phyloP scores from a whole-genome alignment of 2,113 vertebrate genomes.

The Sprattus sprattus region DNA sequence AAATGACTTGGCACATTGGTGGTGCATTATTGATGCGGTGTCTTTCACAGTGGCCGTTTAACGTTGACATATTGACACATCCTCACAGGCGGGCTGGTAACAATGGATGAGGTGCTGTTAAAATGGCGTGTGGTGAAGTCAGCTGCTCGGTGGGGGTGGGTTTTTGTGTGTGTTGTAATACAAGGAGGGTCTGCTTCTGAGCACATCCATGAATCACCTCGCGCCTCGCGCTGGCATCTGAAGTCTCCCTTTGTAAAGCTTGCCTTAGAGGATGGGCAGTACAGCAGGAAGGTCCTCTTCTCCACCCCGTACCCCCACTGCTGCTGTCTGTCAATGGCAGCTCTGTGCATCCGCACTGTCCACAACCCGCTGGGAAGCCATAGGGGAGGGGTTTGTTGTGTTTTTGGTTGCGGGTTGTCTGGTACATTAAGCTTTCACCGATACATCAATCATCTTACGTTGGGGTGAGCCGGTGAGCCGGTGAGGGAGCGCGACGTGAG shows the following conservation, averaged over 20 bases:
- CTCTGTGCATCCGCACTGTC: neutral
- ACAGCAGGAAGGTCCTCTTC: neutral
- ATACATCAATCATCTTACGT: neutral
- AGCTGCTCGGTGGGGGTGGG: too few species aligned
- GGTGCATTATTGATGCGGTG: conserved; percentile 5
- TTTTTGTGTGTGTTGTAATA: too few species aligned
- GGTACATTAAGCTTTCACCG: neutral
- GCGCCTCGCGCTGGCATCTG: neutral
- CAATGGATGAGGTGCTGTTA: neutral
- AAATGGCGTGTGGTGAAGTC: neutral
- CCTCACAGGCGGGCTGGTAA: neutral
- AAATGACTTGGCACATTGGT: conserved; percentile 17
- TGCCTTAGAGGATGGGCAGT: neutral
- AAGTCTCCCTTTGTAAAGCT: neutral
- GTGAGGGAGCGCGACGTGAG: neutral
- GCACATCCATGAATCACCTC: neutral
- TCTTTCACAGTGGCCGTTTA: conserved; percentile 6
- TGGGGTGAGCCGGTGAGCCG: too few species aligned
- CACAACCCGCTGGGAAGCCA: neutral
- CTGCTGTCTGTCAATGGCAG: neutral
- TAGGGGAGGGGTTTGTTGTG: neutral
- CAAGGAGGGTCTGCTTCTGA: too few species aligned
- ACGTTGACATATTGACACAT: neutral
- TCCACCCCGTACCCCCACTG: neutral
- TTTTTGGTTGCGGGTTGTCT: neutral